A percentile compares a stretch with the other conserved stretches of the same genome.
phyloP scores from a whole-genome alignment of 2,888 invertebrate genomes.

The Gortyna flavago region DNA sequence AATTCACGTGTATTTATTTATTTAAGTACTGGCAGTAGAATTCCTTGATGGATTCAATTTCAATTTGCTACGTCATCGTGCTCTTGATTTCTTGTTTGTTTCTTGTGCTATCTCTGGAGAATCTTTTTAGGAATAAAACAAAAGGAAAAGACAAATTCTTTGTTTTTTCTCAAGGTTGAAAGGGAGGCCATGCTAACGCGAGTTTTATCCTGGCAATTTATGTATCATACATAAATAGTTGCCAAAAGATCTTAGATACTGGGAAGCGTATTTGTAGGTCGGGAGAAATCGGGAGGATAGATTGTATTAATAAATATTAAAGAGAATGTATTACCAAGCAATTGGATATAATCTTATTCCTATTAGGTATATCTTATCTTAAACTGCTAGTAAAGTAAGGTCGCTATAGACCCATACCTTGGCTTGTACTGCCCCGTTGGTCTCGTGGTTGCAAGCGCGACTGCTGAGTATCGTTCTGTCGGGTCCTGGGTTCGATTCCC shows the following conservation, averaged over 20 bases:
- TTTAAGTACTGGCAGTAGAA: conserved; percentile 11
- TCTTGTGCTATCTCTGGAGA: conserved; percentile 17
- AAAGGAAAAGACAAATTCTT: conserved; percentile 19
- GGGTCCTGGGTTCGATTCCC: too few species aligned
- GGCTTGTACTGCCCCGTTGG: too few species aligned
- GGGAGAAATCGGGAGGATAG: neutral
- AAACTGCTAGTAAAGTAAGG: neutral
- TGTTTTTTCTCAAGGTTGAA: conserved; percentile 18
- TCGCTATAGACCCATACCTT: neutral
- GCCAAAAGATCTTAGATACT: conserved; percentile 44
- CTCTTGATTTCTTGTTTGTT: conserved; percentile 5
- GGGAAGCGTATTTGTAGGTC: neutral
- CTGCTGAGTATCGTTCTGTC: too few species aligned
- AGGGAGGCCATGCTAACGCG: conserved; percentile 9
- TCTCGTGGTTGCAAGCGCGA: too few species aligned
- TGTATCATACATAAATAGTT: conserved; percentile 30
- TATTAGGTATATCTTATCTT: neutral
- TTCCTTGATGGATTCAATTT: conserved; percentile 30
- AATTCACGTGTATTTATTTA: conserved; percentile 16
- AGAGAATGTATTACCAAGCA: neutral
- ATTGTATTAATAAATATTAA: neutral
- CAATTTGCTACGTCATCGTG: conserved; percentile 25
- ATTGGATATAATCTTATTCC: neutral
- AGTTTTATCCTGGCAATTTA: conserved; percentile 28
- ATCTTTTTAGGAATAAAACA: conserved; percentile 28